Percentiles rank a stretch among this genome's conserved stretches.
Conservation (phyloP, 1,140 invertebrate species). For the Drosophila nannoptera region DNA sequence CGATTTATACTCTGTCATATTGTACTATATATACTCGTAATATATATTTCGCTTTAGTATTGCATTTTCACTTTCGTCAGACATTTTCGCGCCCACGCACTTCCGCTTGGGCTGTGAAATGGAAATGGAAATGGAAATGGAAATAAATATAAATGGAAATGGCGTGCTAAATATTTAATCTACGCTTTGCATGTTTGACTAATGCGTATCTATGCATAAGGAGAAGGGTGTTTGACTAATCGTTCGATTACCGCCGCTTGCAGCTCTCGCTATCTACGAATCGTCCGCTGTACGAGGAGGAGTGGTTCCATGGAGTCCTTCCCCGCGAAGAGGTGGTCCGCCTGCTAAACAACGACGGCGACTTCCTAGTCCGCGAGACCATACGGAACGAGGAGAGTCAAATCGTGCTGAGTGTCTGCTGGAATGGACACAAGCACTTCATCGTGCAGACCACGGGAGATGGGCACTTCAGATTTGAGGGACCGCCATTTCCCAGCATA, state of each 20-base stretch:
- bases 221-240: slow-evolving; percentile 27
- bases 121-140: not conserved
- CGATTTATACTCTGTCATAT: slow-evolving; percentile 20
- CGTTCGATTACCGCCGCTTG: slow-evolving; percentile 18
- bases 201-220: slow-evolving; percentile 20
- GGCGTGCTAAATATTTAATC: slow-evolving; percentile 48
- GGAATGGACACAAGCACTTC: slow-evolving; percentile 98
- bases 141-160: slow-evolving; percentile 38
- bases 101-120: slow-evolving; percentile 43
- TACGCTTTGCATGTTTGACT: slow-evolving; percentile 52
- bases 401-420: slow-evolving; percentile 96
- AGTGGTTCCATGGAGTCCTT: slow-evolving; percentile 98
- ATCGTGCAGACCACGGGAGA: slow-evolving; percentile 97
- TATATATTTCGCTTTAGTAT: slow-evolving; percentile 19
- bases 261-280: slow-evolving; percentile 79
- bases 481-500: slow-evolving; percentile 94
- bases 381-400: slow-evolving; percentile 94
- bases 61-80: slow-evolving; percentile 52
- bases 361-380: slow-evolving; percentile 96
- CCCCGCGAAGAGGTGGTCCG: slow-evolving; percentile 97
- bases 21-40: slow-evolving; percentile 33
- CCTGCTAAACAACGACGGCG: slow-evolving; percentile 91
- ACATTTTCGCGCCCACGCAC: slow-evolving; percentile 54
- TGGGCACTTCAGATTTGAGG: slow-evolving; percentile 96
- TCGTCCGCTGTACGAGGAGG: slow-evolving; percentile 89